These are phyloP conservation scores for Latrodectus geometricus DNA, from an alignment of 1,140 invertebrate species.

Conservation along the genomic window DNA sequence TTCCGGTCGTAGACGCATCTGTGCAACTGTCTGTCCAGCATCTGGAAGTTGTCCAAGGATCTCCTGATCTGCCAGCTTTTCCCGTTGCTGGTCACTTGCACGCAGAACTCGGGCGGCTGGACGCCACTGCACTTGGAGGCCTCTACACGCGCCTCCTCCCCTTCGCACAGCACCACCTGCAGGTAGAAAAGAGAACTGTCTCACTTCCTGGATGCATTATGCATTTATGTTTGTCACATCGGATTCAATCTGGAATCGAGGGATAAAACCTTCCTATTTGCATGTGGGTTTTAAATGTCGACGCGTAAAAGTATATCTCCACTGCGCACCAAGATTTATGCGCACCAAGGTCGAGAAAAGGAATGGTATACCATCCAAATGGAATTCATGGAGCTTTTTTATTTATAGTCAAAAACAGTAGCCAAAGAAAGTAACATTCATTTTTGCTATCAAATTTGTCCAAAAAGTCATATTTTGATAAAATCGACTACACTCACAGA, in stretches of 20 bases:
- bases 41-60: constrained; percentile 81
- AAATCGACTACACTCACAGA: too few species aligned
- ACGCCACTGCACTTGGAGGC: constrained; percentile 2
- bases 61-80: constrained; percentile 61
- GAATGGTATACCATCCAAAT: too few species aligned
- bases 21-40: constrained; percentile 92
- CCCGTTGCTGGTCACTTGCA: constrained; percentile 68
- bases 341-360: too few species aligned
- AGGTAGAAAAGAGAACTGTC: constrained; percentile 17
- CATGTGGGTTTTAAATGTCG: background rate
- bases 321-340: too few species aligned
- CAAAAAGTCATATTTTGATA: too few species aligned
- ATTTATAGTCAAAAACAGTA: too few species aligned
- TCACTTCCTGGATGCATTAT: constrained; percentile 51
- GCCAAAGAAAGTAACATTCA: too few species aligned
- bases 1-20: constrained; percentile 95
- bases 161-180: constrained; percentile 31
- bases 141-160: constrained; percentile 13
- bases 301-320: too few species aligned
- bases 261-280: background rate
- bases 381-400: too few species aligned
- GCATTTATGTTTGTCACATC: background rate
- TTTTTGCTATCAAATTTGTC: too few species aligned
- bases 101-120: constrained; percentile 47
- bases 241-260: background rate